phyloP scores from a whole-genome alignment of 2,888 invertebrate genomes.

The Lasioglossum vierecki region DNA sequence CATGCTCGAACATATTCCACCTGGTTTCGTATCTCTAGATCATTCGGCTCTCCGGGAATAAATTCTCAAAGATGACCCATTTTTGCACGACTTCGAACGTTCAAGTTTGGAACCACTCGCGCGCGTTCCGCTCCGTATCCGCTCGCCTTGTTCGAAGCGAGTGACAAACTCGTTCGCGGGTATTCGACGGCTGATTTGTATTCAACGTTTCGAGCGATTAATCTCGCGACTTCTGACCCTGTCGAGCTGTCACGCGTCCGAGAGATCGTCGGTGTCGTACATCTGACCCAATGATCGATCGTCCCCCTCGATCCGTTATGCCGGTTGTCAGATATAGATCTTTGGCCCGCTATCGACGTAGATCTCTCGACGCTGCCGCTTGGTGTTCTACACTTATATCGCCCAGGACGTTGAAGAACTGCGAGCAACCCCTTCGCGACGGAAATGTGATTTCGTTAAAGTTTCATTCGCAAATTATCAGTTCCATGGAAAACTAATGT shows the following conservation, averaged over 20 bases:
- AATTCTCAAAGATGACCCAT: not conserved
- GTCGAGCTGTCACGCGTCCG: conserved; percentile 71
- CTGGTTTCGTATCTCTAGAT: not conserved
- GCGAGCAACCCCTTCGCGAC: not conserved
- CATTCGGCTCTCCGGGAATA: not conserved
- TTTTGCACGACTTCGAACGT: not conserved
- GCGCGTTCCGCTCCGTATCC: not conserved
- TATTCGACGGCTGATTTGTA: conserved; percentile 68
- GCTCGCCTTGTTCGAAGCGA: conserved; percentile 14
- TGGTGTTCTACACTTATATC: conserved; percentile 35
- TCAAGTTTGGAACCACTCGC: not conserved
- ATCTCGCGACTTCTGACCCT: conserved; percentile 75
- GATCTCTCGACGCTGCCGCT: conserved; percentile 33
- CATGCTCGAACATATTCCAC: not conserved
- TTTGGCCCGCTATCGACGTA: conserved; percentile 36
- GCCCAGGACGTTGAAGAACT: not conserved
- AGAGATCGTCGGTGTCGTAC: conserved; percentile 58
- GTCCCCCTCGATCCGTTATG: conserved; percentile 59
- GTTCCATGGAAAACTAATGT: not conserved
- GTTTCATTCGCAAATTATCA: not conserved
- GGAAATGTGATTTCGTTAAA: not conserved
- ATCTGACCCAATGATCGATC: conserved; percentile 71
- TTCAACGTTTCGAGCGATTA: conserved; percentile 71
- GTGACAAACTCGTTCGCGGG: conserved; percentile 41
- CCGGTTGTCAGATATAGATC: conserved; percentile 55